Percentiles rank a stretch among this genome's conserved stretches.
These are phyloP conservation scores for Narcine bancroftii DNA, from an alignment of 2,113 vertebrate species.

Conservation along the genomic window DNA sequence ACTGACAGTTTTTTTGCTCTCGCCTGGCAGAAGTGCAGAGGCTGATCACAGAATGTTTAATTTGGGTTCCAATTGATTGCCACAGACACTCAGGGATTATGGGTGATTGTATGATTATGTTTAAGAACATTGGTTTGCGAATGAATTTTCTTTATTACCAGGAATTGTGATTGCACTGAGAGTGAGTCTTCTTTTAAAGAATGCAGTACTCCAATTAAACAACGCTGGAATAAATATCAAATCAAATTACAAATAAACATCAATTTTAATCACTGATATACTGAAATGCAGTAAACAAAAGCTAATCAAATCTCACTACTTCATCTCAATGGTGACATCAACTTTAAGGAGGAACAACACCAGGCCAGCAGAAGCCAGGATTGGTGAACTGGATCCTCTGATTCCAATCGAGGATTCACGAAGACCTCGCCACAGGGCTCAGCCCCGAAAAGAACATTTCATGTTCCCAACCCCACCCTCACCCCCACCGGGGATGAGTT, in stretches of 20 bases:
- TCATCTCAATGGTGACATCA: background rate
- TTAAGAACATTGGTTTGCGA: slow-evolving; percentile 34
- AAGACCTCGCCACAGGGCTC: no score
- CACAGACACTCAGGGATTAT: slow-evolving; percentile 14
- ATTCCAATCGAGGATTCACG: no score
- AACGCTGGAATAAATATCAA: background rate
- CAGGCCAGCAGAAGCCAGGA: background rate
- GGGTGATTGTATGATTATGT: slow-evolving; percentile 28
- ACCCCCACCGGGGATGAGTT: no score
- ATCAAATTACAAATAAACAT: slow-evolving; percentile 24
- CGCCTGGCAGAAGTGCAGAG: slow-evolving; percentile 19
- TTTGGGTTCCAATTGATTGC: slow-evolving; percentile 32
- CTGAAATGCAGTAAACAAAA: slow-evolving; percentile 12
- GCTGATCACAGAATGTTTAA: slow-evolving; percentile 30
- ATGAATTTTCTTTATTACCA: slow-evolving; percentile 32
- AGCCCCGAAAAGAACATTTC: no score
- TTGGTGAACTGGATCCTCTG: no score
- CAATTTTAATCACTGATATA: slow-evolving; percentile 27
- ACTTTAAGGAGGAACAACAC: background rate
- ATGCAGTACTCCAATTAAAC: slow-evolving; percentile 1
- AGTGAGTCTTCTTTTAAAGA: background rate
- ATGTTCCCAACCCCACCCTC: no score
- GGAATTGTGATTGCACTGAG: background rate
- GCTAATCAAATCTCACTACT: background rate
- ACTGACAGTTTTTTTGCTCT: background rate